Base-by-base conservation (phyloP, 2,888 invertebrate species). In the Ichneumon xanthorius region DNA sequence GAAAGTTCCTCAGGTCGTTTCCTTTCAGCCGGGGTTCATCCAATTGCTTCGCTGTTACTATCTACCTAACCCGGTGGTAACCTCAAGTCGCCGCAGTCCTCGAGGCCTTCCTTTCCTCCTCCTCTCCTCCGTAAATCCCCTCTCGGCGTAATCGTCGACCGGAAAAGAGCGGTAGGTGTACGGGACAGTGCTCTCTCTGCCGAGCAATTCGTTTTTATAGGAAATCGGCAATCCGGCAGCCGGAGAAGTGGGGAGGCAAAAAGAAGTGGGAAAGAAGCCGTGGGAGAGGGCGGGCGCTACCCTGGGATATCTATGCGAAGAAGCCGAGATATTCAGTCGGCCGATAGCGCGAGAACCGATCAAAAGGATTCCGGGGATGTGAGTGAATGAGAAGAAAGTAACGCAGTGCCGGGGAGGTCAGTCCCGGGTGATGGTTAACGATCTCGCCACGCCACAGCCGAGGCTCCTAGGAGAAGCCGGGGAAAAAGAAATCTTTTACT, bases 141-240 rank as follows among this genome's bases (percentile, higher is more conserved):
- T 72, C 77, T 80, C 53, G 71, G 40, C 40, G 75, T 75, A 67
- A 80, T 72, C 77, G 67, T 48, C 65, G 53, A 76, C 22, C 72
- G 37, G 45, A 22, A 40, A 26, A 50, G 30, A n/a, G 63, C 30
- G 63, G 16, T 14, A 33, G n/a, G 63, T 63, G 48, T 58, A 45
- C 48, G 19, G n/a, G 11, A n/a, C 58, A 50, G 26, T 72, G 48
- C 48, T 65, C 68, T 61, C 48, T 65, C 68, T 53, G 81, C 71
- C 78, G 86, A 80, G 87, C 89, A 89, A 89, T 91, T 89, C 88
- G 88, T 91, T 90, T 91, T 91, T 89, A 90, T 89, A 87, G 87
- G 78, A 87, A 88, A 90, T 88, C 86, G 61, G 75, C 85, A 55
- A 85, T 85, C 63, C 50, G 70, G 26, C 14, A 26, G 77, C 5